Percentiles rank a stretch among this genome's conserved stretches.
These are phyloP conservation scores for Phorcus lineatus DNA, from an alignment of 2,888 invertebrate species.

Conservation along the genomic window DNA sequence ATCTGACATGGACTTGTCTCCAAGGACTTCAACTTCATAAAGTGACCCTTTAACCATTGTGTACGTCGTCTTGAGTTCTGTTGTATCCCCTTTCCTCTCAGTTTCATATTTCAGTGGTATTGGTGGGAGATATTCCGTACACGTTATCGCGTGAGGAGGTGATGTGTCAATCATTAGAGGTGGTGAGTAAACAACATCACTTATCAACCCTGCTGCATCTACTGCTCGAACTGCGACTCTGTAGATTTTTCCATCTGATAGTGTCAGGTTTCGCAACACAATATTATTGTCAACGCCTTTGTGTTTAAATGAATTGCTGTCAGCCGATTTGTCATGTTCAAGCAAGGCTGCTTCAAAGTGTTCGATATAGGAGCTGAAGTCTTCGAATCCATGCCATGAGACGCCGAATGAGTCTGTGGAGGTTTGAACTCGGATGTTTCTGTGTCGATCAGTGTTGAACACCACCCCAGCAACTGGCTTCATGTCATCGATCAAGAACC, in stretches of 20 bases:
- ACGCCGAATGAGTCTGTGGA: slow-evolving; percentile 26
- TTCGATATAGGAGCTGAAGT: slow-evolving; percentile 39
- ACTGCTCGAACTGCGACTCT: slow-evolving; percentile 40
- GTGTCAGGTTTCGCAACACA: slow-evolving; percentile 28
- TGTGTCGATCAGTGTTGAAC: slow-evolving; percentile 42
- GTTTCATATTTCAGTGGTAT: not conserved
- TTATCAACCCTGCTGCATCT: slow-evolving; percentile 48
- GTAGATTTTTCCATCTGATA: slow-evolving; percentile 36
- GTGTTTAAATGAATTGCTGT: slow-evolving; percentile 23
- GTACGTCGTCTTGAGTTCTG: not conserved
- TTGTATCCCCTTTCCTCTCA: not conserved
- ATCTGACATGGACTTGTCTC: not conserved
- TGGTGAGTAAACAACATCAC: slow-evolving; percentile 30
- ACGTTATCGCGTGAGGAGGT: slow-evolving; percentile 38
- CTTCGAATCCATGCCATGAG: slow-evolving; percentile 51
- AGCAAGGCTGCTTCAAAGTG: slow-evolving; percentile 36
- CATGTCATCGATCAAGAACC: slow-evolving; percentile 47
- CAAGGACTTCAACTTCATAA: not conserved
- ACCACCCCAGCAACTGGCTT: slow-evolving; percentile 49
- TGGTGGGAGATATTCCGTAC: slow-evolving; percentile 5
- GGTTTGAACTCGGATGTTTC: slow-evolving; percentile 38
- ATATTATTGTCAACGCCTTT: slow-evolving; percentile 27
- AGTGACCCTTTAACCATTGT: not conserved
- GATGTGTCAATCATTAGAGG: slow-evolving; percentile 40
- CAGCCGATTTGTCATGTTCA: not conserved